Conservation (phyloP, 2,797 vertebrate genomes). For the Micropoecilia bifurca region DNA sequence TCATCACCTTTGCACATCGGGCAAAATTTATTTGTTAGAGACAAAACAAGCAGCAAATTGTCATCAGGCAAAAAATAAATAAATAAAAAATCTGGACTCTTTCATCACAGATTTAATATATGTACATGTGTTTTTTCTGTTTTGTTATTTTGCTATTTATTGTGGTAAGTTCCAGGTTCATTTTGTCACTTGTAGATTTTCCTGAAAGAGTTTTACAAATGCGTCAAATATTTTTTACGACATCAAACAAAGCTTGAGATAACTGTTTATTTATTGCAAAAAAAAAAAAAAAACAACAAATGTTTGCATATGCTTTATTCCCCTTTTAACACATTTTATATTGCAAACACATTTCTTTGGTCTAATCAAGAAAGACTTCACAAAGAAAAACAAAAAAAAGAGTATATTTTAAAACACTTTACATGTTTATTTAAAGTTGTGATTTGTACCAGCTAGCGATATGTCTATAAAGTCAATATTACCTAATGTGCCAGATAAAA, state of each 20-base stretch:
- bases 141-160: not conserved
- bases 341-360: too few relatives aligned
- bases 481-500: slow-evolving; percentile 51
- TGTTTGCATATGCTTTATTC: not conserved
- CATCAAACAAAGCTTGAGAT: not conserved
- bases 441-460: not conserved
- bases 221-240: not conserved
- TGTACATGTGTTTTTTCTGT: not conserved
- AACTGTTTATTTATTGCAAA: not conserved
- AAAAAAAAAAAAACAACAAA: not conserved
- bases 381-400: not conserved
- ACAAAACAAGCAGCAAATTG: not conserved
- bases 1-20: not conserved
- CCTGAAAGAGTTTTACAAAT: not conserved
- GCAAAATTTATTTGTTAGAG: not conserved
- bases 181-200: not conserved
- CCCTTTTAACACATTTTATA: not conserved
- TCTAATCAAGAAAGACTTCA: not conserved
- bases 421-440: slow-evolving; percentile 12
- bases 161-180: not conserved
- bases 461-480: slow-evolving; percentile 68
- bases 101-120: not conserved
- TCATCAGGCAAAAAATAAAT: not conserved
- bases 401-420: not conserved
- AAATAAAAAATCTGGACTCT: not conserved